phyloP scores from a whole-genome alignment of 2,113 vertebrate species.

The Tenrec ecaudatus region DNA sequence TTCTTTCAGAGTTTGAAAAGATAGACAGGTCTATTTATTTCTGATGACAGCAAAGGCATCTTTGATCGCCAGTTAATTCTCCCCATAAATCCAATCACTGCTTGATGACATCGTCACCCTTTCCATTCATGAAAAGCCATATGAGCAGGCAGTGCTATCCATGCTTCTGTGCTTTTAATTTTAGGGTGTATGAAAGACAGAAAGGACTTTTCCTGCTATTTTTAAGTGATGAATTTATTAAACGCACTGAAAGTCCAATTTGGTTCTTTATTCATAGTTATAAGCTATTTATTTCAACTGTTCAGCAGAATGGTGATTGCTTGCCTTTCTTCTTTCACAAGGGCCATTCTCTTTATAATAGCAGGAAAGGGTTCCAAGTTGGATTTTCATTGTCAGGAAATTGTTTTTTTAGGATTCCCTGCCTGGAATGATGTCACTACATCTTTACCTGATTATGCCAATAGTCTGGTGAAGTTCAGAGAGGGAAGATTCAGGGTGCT shows the following conservation, averaged over 20 bases:
- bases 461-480: constrained; percentile 4
- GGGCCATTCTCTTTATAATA: neutral
- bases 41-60: neutral
- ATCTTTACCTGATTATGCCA: constrained; percentile 24
- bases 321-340: constrained; percentile 4
- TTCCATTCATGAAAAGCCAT: neutral
- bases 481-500: constrained; percentile 18
- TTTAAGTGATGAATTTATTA: neutral
- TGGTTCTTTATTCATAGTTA: neutral
- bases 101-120: neutral
- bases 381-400: constrained; percentile 58
- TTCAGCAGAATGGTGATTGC: constrained; percentile 9
- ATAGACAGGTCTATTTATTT: neutral
- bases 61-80: neutral
- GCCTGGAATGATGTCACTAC: constrained; percentile 35
- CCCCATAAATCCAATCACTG: neutral
- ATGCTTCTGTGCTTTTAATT: constrained; percentile 32
- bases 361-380: constrained; percentile 26
- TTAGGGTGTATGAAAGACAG: constrained; percentile 15
- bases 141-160: neutral
- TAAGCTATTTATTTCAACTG: neutral
- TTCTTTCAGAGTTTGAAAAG: too few species aligned
- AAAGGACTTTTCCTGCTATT: too few species aligned
- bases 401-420: constrained; percentile 30
- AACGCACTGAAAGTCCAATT: constrained; percentile 1